Evolutionary conservation across 2,797 vertebrate genomes (phyloP), one percentile per base, ranked within the genome.

Genomic region (Falco biarmicus): DNA sequence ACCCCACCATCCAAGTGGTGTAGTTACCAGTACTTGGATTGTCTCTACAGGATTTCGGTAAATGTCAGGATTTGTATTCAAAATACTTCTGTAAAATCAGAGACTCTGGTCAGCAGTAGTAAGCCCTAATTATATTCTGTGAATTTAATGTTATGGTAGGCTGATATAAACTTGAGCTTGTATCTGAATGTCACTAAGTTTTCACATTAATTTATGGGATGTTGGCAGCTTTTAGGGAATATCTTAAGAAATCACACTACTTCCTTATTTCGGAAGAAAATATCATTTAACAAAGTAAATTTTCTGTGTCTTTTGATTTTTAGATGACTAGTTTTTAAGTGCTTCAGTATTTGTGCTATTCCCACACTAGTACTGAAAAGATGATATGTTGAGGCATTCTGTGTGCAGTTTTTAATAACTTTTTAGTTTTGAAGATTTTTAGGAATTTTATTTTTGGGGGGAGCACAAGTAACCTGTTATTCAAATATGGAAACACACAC

Each of bases 271-370:
- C 50, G 78, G 89, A 75, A 84, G 47, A 89, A 87, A 71, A 73
- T n/a, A 41, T 3, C 3, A 0, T n/a, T 37, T 61, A 92, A 50
- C 8, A 16, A 59, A 87, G 61, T 81, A 59, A 78, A 43, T 66
- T 71, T 79, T 73, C 47, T 39, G 63, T 96, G 87, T 87, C 92
- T 96, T 96, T 73, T 94, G 54, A 69, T 75, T 79, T 91, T 63
- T 75, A 60, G 63, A 66, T 88, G 4, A 31, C 32, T 70, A 15
- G 39, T 50, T 81, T 78, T 74, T 56, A 56, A 6, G 1, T 79
- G 47, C 47, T 94, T 87, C 73, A 37, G 31, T 84, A 48, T 83
- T 74, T 76, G 47, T 92, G 57, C 48, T 91, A 10, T 77, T 77
- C 41, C 66, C 19, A 43, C 29, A 9, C 25, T 53, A 37, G 24